Conservation (phyloP, 2,113 vertebrate genomes). For the Phalacrocorax carbo region DNA sequence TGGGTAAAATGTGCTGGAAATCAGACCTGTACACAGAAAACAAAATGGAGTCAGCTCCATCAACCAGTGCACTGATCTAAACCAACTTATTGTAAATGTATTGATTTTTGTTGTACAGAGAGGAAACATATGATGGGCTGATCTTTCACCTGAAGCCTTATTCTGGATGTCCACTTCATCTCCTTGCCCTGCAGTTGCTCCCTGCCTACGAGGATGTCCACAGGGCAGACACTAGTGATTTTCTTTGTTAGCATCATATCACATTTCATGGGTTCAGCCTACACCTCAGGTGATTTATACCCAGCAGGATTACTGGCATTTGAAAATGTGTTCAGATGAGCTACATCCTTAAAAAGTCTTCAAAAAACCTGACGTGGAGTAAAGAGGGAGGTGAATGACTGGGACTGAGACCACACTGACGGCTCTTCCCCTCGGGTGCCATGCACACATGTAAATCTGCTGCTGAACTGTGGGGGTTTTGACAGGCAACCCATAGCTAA, state of each 20-base stretch:
- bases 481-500: neutral
- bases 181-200: neutral
- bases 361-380: neutral
- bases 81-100: neutral
- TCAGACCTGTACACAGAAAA: neutral
- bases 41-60: neutral
- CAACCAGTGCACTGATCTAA: neutral
- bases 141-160: neutral
- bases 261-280: neutral
- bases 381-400: neutral
- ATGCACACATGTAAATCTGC: neutral
- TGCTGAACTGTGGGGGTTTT: neutral
- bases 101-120: neutral
- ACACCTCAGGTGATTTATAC: neutral
- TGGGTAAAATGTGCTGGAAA: neutral
- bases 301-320: neutral
- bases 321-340: slow-evolving; percentile 1
- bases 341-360: neutral
- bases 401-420: neutral
- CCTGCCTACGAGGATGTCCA: neutral
- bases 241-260: neutral
- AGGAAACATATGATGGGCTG: neutral
- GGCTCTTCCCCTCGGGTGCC: neutral
- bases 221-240: accelerated
- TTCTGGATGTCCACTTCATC: neutral